Conservation (phyloP, 2,113 vertebrate species). For the Peromyscus leucopus region DNA sequence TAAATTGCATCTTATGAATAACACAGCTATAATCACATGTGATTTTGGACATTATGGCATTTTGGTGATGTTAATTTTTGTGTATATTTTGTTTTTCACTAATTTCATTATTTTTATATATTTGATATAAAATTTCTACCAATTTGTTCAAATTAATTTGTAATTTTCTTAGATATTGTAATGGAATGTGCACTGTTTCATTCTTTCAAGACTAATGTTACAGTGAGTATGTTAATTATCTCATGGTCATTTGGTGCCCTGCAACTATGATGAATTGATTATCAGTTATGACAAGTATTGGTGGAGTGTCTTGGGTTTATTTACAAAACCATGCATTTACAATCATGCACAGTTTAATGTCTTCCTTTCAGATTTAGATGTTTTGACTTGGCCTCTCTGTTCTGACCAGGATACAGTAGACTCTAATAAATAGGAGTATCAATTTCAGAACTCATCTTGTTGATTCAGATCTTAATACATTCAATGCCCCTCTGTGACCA, state of each 20-base stretch:
- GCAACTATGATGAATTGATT: neutral
- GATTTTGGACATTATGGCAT: neutral
- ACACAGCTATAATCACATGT: too few species aligned
- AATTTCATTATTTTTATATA: neutral
- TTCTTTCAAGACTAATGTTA: neutral
- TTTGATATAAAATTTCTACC: neutral
- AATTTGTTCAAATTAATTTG: neutral
- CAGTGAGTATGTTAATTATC: neutral
- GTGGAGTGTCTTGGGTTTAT: rapidly evolving
- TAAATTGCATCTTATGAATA: neutral
- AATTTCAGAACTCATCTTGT: neutral
- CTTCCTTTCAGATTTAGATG: neutral
- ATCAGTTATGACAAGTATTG: neutral
- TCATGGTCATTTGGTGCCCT: neutral
- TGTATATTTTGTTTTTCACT: neutral
- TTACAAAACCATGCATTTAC: neutral
- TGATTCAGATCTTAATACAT: neutral
- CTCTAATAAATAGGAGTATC: neutral
- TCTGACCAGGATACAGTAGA: neutral
- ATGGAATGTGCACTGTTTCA: neutral
- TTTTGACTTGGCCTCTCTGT: neutral
- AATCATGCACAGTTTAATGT: neutral
- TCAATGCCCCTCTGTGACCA: neutral
- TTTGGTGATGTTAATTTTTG: neutral
- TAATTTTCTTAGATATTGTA: neutral